Conservation (phyloP, 2,888 invertebrate genomes). For the Tenthredo distinguenda region DNA sequence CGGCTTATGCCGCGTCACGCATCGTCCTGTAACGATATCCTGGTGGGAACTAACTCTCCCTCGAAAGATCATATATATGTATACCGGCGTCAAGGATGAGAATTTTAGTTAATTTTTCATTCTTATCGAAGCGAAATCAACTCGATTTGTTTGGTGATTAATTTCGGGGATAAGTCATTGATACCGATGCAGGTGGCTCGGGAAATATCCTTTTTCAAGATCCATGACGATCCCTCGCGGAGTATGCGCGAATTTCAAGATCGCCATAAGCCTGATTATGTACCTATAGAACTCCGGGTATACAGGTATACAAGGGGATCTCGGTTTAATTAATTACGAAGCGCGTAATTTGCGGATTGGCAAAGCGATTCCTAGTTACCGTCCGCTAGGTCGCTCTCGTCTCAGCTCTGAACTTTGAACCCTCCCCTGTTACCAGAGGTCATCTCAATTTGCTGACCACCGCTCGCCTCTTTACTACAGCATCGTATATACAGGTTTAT, state of each 20-base stretch:
- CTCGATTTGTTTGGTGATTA: neutral
- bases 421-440: neutral
- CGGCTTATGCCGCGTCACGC: slow-evolving; percentile 23
- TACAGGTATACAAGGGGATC: neutral
- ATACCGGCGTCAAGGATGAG: neutral
- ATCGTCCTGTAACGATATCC: slow-evolving; percentile 4
- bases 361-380: slow-evolving; percentile 17
- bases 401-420: slow-evolving; percentile 17
- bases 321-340: slow-evolving; percentile 30
- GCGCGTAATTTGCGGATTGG: slow-evolving; percentile 31
- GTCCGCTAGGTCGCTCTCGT: neutral
- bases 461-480: neutral
- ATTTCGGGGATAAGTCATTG: neutral
- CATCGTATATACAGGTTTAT: neutral
- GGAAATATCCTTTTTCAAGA: neutral
- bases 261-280: neutral
- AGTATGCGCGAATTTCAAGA: neutral
- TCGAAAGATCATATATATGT: neutral
- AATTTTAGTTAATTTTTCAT: neutral
- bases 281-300: neutral
- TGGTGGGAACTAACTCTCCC: neutral
- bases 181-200: too few relatives aligned
- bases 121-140: neutral
- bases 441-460: slow-evolving; percentile 35
- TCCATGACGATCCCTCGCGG: neutral